Conservation (phyloP, 1,140 invertebrate genomes). For the Dufourea novaeangliae region DNA sequence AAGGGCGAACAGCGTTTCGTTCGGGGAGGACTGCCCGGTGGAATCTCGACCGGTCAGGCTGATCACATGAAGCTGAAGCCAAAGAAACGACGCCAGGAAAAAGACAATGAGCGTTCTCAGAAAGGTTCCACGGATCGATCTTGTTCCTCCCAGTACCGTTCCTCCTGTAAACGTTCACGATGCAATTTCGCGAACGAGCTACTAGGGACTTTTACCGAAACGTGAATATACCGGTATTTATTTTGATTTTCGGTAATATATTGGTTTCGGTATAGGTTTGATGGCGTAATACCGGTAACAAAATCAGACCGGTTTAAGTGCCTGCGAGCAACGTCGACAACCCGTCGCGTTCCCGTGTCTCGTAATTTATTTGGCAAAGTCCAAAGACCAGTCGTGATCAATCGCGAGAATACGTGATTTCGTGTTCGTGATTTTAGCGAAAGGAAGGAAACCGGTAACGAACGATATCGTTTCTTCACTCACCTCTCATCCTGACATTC, state of each 20-base stretch:
- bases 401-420: too few relatives aligned
- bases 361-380: too few relatives aligned
- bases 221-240: too few relatives aligned
- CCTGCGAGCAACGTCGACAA: too few relatives aligned
- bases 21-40: constrained; percentile 71
- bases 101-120: constrained; percentile 84
- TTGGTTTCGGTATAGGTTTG: too few relatives aligned
- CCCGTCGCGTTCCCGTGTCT: too few relatives aligned
- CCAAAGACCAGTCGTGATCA: too few relatives aligned
- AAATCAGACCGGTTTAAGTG: too few relatives aligned
- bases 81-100: constrained; percentile 86
- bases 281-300: too few relatives aligned
- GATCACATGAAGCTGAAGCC: constrained; percentile 87
- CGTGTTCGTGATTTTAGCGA: too few relatives aligned
- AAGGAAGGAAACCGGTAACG: background rate
- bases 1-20: constrained; percentile 78
- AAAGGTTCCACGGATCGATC: constrained; percentile 80
- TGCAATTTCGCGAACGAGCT: background rate
- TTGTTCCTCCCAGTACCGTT: constrained; percentile 69
- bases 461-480: constrained; percentile 29
- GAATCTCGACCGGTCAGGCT: constrained; percentile 81
- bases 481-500: constrained; percentile 77
- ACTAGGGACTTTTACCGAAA: too few relatives aligned
- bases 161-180: constrained; percentile 66
- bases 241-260: too few relatives aligned